Conservation (phyloP, 2,113 vertebrate species). For the Muntiacus reevesi region DNA sequence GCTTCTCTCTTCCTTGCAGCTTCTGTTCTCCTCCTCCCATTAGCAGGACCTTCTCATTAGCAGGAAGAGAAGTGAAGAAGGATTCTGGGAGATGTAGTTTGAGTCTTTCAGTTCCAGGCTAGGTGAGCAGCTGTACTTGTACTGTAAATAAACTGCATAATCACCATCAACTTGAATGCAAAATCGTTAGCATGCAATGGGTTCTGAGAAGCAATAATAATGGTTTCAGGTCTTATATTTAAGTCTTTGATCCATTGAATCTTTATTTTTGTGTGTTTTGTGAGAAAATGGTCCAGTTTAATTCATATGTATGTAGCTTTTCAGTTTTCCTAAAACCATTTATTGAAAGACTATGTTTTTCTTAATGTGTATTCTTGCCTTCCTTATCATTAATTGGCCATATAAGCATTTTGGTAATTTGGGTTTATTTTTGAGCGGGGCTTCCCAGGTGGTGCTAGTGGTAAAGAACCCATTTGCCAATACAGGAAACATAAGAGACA, state of each 20-base stretch:
- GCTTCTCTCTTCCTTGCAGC: not conserved
- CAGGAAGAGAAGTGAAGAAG: not conserved
- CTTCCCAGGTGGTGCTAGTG: not conserved
- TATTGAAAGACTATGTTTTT: not conserved
- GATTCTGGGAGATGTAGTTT: not conserved
- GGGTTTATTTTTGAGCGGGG: not conserved
- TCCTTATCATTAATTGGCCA: not conserved
- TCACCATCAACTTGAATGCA: not conserved
- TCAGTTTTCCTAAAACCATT: not conserved
- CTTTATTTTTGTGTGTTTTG: not conserved
- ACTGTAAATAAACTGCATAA: not conserved
- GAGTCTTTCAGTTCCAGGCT: not conserved
- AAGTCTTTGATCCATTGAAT: not conserved
- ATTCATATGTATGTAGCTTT: not conserved
- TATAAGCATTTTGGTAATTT: not conserved
- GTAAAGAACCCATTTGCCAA: not conserved
- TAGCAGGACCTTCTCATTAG: not conserved
- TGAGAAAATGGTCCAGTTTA: not conserved
- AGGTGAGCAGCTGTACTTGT: not conserved
- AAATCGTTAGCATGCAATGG: not conserved
- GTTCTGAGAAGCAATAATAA: not conserved
- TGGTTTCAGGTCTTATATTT: not conserved
- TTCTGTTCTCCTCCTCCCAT: not conserved
- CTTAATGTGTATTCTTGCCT: not conserved
- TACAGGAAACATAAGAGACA: not conserved